Conservation (phyloP, 2,888 invertebrate species). For the Pogonocherus hispidulus region DNA sequence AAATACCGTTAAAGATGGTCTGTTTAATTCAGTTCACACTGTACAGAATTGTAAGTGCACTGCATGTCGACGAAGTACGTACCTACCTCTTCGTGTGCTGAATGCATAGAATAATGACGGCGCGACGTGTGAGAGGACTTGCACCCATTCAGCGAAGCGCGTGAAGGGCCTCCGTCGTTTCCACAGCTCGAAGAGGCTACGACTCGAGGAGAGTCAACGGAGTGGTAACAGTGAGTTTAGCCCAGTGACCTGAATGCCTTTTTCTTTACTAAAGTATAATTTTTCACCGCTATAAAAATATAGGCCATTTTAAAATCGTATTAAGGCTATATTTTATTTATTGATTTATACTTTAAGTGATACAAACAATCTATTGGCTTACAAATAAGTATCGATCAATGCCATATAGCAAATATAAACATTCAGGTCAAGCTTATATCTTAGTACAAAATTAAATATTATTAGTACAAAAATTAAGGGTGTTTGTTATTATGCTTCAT, state of each 20-base stretch:
- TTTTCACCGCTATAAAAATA: background rate
- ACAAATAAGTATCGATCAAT: no score
- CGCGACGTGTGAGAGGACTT: background rate
- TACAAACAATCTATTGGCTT: no score
- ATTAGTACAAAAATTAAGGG: no score
- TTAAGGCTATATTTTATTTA: no score
- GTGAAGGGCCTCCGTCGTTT: background rate
- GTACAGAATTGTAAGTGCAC: background rate
- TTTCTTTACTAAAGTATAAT: background rate
- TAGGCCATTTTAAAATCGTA: background rate
- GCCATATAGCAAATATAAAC: no score
- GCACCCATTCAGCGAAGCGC: slow-evolving; percentile 3
- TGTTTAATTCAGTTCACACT: no score
- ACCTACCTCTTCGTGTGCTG: background rate
- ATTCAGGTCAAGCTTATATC: no score
- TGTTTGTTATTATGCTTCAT: no score
- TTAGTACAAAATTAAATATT: no score
- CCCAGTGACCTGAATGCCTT: background rate
- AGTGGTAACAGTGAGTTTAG: background rate
- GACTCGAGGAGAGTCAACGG: background rate
- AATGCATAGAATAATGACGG: background rate
- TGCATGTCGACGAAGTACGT: background rate
- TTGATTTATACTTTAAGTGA: no score
- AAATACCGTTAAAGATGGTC: no score
- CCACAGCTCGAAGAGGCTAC: background rate